A percentile compares a stretch with the other conserved stretches of the same genome.
Conservation (phyloP, 2,113 vertebrate genomes). For the cat (Felis catus) region DNA sequence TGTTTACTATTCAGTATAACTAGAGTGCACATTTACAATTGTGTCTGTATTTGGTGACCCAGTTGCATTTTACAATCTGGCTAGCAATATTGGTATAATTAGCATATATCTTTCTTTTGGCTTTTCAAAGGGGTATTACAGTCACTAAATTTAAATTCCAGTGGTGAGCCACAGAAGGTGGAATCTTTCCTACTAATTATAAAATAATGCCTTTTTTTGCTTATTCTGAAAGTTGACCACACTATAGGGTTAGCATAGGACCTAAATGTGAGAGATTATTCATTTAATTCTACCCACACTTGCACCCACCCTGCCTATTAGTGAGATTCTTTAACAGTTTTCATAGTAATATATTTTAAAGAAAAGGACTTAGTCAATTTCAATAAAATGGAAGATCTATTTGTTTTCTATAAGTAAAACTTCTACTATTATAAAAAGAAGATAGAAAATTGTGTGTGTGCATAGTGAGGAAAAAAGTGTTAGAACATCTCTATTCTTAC, state of each 20-base stretch:
- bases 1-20: background rate
- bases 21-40: background rate
- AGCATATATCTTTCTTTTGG: slow-evolving; percentile 64
- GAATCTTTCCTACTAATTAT: slow-evolving; percentile 70
- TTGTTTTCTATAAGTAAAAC: background rate
- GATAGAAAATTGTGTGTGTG: background rate
- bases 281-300: background rate
- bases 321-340: background rate
- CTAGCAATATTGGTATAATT: slow-evolving; percentile 70
- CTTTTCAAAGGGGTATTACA: slow-evolving; percentile 68
- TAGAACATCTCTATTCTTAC: background rate
- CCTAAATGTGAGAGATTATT: background rate
- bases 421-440: background rate
- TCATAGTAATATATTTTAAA: background rate
- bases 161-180: slow-evolving; percentile 60
- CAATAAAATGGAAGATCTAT: background rate
- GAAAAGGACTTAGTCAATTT: background rate
- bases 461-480: background rate
- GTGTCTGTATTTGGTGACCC: slow-evolving; percentile 44
- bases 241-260: background rate
- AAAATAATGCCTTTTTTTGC: slow-evolving; percentile 56
- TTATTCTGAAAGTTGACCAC: slow-evolving; percentile 50
- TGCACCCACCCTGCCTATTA: background rate
- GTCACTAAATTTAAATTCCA: slow-evolving; percentile 74
- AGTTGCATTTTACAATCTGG: slow-evolving; percentile 38